Conservation (phyloP, 2,888 invertebrate species). For the Synergus gifuensis region DNA sequence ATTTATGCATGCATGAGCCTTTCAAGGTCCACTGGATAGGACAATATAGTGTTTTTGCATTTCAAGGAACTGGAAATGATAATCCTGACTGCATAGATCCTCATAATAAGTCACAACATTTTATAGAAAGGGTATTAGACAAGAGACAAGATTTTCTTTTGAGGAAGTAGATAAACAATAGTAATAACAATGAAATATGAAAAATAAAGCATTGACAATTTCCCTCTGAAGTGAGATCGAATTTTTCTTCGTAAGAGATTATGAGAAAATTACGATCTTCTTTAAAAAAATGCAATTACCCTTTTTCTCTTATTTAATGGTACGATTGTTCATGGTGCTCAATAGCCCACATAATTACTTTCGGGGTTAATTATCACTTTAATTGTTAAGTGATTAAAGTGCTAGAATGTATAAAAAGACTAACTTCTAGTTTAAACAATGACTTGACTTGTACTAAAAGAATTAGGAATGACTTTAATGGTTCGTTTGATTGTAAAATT, state of each 20-base stretch:
- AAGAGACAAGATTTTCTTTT: neutral
- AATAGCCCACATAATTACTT: conserved; percentile 16
- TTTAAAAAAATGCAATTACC: neutral
- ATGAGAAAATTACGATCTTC: conserved; percentile 2
- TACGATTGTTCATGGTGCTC: neutral
- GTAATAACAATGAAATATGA: neutral
- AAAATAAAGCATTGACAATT: neutral
- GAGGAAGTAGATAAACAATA: neutral
- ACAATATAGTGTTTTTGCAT: neutral
- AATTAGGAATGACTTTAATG: neutral
- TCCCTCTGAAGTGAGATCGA: neutral
- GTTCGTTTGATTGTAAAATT: neutral
- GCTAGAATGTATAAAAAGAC: neutral
- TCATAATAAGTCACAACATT: neutral
- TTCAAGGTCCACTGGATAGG: conserved; percentile 3
- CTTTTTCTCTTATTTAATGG: neutral
- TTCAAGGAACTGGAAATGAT: conserved; percentile 2
- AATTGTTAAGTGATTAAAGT: conserved; percentile 24
- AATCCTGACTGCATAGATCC: neutral
- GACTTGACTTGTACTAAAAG: neutral
- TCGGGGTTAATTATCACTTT: conserved; percentile 20
- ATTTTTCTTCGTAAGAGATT: neutral
- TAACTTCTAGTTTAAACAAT: conserved; percentile 22
- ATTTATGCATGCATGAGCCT: neutral
- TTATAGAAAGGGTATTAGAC: neutral